Evolutionary conservation across 2,113 vertebrate genomes (phyloP), one percentile per base, ranked within the genome.

Genomic region (Colinus virginianus): DNA sequence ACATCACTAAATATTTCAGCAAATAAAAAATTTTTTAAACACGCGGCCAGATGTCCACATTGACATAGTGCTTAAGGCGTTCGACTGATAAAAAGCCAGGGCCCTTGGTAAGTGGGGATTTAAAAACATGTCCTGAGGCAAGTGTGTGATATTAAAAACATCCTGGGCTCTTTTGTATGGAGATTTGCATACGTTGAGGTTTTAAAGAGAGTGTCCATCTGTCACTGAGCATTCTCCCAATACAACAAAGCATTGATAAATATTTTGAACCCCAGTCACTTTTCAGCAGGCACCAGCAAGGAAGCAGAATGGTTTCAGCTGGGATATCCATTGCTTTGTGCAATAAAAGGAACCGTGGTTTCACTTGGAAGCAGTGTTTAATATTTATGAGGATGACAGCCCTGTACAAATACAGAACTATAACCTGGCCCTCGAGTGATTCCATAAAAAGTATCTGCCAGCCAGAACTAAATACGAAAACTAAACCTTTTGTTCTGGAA

Each of bases 1-100:
- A 96, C 88, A 95, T 97, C 97, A 95, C 97, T 97, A 96, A 98
- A 98, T 98, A 98, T 98, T 98, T 98, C 90, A 98, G 96, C 97
- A 97, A 97, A 98, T 97, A 96, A 97, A 94, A 95, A 90, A 92
- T 89, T 97, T 97, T 97, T 98, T 96, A 95, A 98, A 96, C 92
- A 96, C 96, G 97, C 92, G 98, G 98, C 99, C 99, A 99, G 99
- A 99, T 99, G 99, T 99, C 99, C 99, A 98, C 97, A 94, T 92
- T 98, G 99, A 98, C 98, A 98, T 94, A 98, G 97, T 96, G 99
- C 99, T 99, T 97, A 98, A 98, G 99, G 99, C 99, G 93, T 98
- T 98, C 98, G 98, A 98, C 98, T 98, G 99, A 99, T 99, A 98
- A 99, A 98, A 98, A 98, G 98, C 98, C 96, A 90, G 97, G 98